A percentile compares a stretch with the other conserved stretches of the same genome.
Evolutionary conservation across 1,140 invertebrate genomes (phyloP).

Genomic region (Apis dorsata): DNA sequence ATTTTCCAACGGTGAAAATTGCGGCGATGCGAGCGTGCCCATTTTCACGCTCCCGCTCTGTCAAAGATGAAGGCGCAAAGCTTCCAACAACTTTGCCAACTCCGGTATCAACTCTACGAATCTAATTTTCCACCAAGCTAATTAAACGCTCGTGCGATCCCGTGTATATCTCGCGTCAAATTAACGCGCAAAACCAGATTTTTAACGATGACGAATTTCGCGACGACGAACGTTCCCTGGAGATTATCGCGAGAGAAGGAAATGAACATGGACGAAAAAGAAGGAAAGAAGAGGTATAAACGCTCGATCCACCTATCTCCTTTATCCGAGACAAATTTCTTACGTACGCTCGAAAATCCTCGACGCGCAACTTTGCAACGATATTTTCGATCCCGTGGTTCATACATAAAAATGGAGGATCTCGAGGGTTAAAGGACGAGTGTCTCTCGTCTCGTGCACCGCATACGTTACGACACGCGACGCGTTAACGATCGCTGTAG

Average conservation of each 20-base stretch:
- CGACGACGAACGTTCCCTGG: no score
- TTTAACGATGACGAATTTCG: no score
- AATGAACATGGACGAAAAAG: no score
- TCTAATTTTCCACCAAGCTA: neutral
- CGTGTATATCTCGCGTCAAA: no score
- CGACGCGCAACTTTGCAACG: no score
- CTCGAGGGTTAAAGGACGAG: neutral
- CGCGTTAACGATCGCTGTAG: conserved; percentile 17
- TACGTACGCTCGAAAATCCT: neutral
- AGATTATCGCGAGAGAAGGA: no score
- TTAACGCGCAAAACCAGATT: no score
- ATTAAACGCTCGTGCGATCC: conserved; percentile 6
- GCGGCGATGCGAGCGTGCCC: no score
- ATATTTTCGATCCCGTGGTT: neutral
- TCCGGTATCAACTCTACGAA: neutral
- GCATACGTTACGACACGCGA: neutral
- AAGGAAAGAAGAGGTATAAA: no score
- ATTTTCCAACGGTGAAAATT: conserved; percentile 12
- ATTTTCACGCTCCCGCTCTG: neutral
- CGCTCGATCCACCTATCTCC: neutral
- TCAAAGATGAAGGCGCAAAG: neutral
- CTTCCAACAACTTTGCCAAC: neutral
- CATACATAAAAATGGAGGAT: neutral
- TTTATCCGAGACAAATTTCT: neutral
- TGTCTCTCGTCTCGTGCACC: neutral